Evolutionary conservation across 2,888 invertebrate genomes (phyloP).

Genomic region (Synergus laeviventris): DNA sequence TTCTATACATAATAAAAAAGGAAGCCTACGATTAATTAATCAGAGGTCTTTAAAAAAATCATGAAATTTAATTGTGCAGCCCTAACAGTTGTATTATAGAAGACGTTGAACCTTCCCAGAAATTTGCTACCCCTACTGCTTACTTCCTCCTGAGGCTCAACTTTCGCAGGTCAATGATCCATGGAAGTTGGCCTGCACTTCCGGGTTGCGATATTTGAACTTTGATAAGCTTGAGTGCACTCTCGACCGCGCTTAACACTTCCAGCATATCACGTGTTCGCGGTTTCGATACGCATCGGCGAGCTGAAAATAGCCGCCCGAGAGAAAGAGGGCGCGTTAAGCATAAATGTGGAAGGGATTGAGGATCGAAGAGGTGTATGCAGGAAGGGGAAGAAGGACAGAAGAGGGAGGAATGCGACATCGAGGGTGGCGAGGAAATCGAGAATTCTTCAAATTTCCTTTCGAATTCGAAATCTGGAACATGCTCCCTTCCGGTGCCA

Average conservation of each 20-base stretch:
- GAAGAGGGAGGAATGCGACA: slow-evolving; percentile 24
- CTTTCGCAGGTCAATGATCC: slow-evolving; percentile 34
- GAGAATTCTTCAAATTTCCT: slow-evolving; percentile 54
- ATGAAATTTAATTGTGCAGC: background rate
- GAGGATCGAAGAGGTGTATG: slow-evolving; percentile 18
- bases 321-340: slow-evolving; percentile 34
- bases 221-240: slow-evolving; percentile 39
- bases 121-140: slow-evolving; percentile 1
- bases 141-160: slow-evolving; percentile 1
- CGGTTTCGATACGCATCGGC: slow-evolving; percentile 38
- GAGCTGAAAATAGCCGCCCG: slow-evolving; percentile 42
- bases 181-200: slow-evolving; percentile 21
- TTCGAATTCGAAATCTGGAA: slow-evolving; percentile 49
- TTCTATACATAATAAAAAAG: background rate
- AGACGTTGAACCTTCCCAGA: background rate
- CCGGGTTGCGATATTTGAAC: slow-evolving; percentile 36
- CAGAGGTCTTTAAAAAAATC: background rate
- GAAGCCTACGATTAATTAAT: background rate
- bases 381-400: slow-evolving; percentile 2
- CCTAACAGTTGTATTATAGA: background rate
- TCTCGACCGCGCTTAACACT: slow-evolving; percentile 38
- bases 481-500: slow-evolving; percentile 8
- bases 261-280: slow-evolving; percentile 55
- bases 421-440: slow-evolving; percentile 46
- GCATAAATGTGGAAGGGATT: background rate